These are phyloP conservation scores for Mastigias papua DNA, from an alignment of 30 jellyfish, hydroid and myxozoan genomes.

Conservation along the genomic window DNA sequence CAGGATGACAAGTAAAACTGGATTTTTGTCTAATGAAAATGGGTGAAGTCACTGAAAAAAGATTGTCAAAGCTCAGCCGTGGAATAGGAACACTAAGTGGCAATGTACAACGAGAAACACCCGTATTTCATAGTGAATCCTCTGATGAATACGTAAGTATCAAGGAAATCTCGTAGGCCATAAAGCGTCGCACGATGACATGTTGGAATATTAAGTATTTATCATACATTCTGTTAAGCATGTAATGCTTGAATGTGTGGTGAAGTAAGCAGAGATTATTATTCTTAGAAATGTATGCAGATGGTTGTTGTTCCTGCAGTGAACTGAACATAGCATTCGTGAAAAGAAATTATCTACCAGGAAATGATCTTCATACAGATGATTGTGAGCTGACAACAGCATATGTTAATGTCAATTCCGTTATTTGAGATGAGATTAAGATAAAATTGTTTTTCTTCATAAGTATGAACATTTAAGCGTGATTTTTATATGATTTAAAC, in stretches of 20 bases:
- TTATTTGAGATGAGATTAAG: too few relatives aligned
- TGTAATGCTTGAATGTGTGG: neutral
- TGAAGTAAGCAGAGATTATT: neutral
- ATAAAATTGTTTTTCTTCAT: too few relatives aligned
- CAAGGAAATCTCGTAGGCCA: neutral
- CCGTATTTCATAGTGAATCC: conserved; percentile 54
- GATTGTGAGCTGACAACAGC: too few relatives aligned
- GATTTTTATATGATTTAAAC: too few relatives aligned
- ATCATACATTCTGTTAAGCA: neutral
- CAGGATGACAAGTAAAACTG: conserved; percentile 15
- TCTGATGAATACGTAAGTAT: conserved; percentile 29
- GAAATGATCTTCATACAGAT: too few relatives aligned
- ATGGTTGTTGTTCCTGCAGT: too few relatives aligned
- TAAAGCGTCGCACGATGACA: neutral
- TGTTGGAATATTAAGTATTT: neutral
- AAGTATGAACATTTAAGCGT: too few relatives aligned
- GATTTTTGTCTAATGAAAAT: conserved; percentile 13
- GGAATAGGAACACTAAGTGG: conserved; percentile 77
- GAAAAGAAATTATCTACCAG: too few relatives aligned
- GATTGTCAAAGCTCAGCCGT: conserved; percentile 74
- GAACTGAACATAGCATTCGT: too few relatives aligned
- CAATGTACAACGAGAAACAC: conserved; percentile 63
- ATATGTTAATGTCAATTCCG: too few relatives aligned
- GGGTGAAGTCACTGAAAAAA: conserved; percentile 64
- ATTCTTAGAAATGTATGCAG: neutral